Evolutionary conservation across 92 coral and sea anemone species (phyloP).

Genomic region (Porites rus): DNA sequence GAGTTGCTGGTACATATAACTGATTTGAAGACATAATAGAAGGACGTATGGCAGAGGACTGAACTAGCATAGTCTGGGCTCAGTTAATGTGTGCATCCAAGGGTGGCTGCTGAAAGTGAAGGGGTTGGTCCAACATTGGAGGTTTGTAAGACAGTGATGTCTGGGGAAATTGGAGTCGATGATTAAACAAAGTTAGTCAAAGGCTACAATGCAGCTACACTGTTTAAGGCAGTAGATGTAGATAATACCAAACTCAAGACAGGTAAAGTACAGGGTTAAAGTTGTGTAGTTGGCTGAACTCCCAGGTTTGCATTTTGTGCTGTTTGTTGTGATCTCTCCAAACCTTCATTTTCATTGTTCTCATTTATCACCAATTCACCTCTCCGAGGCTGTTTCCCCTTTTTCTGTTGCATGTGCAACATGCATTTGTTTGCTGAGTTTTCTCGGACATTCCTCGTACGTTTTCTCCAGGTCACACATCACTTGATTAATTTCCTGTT

Average conservation of each 20-base stretch:
- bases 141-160: conserved; percentile 4
- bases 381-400: conserved; percentile 9
- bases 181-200: neutral
- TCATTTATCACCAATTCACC: neutral
- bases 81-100: neutral
- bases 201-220: conserved; percentile 15
- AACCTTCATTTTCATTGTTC: neutral
- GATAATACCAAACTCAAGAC: neutral
- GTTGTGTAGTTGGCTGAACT: neutral
- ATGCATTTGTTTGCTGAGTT: conserved; percentile 9
- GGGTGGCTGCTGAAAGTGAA: conserved; percentile 14
- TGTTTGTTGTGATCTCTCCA: too few relatives aligned
- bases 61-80: too few relatives aligned
- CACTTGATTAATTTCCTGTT: conserved; percentile 15
- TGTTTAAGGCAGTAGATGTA: conserved; percentile 6
- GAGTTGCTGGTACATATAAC: too few relatives aligned
- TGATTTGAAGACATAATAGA: too few relatives aligned
- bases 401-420: neutral
- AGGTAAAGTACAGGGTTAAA: neutral
- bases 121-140: conserved; percentile 1
- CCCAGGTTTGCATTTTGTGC: conserved; percentile 5
- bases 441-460: conserved; percentile 6
- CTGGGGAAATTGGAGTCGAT: too few relatives aligned
- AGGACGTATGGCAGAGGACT: too few relatives aligned
- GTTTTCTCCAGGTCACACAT: conserved; percentile 20